phyloP scores from a whole-genome alignment of 1,140 invertebrate genomes.

The Aradophagus sp. region DNA sequence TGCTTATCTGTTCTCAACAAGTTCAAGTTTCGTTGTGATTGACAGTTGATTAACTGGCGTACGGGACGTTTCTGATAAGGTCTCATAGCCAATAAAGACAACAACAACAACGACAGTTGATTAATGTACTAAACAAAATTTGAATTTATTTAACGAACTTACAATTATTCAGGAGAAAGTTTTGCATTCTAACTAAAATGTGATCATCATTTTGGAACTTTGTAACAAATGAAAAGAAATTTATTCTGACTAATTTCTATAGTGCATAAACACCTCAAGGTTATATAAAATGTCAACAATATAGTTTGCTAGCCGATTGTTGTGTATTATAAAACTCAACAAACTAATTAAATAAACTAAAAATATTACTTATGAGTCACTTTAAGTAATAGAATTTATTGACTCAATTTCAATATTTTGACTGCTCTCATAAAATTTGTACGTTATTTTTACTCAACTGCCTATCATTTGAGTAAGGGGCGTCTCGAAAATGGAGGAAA shows the following conservation, averaged over 20 bases:
- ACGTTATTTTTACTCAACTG: neutral
- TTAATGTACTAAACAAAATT: constrained; percentile 23
- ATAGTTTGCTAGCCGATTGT: constrained; percentile 5
- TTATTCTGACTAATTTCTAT: constrained; percentile 2
- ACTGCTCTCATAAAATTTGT: too few species aligned
- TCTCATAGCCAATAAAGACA: too few species aligned
- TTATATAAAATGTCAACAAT: constrained; percentile 26
- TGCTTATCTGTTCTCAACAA: neutral
- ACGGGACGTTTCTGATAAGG: too few species aligned
- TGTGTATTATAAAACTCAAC: neutral
- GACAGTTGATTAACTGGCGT: constrained; percentile 4
- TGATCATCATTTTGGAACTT: neutral
- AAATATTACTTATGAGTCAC: neutral
- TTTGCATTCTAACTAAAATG: constrained; percentile 1
- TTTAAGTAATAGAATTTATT: neutral
- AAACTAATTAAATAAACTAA: neutral
- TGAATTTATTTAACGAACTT: constrained; percentile 26
- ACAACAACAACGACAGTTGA: too few species aligned
- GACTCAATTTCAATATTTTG: neutral
- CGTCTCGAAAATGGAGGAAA: constrained; percentile 62
- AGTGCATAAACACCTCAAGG: constrained; percentile 36
- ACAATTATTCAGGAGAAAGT: constrained; percentile 5
- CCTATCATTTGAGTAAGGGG: neutral
- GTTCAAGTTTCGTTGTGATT: constrained; percentile 14
- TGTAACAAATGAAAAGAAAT: neutral